phyloP scores from a whole-genome alignment of 1,140 invertebrate species.

The Orchesella cincta region DNA sequence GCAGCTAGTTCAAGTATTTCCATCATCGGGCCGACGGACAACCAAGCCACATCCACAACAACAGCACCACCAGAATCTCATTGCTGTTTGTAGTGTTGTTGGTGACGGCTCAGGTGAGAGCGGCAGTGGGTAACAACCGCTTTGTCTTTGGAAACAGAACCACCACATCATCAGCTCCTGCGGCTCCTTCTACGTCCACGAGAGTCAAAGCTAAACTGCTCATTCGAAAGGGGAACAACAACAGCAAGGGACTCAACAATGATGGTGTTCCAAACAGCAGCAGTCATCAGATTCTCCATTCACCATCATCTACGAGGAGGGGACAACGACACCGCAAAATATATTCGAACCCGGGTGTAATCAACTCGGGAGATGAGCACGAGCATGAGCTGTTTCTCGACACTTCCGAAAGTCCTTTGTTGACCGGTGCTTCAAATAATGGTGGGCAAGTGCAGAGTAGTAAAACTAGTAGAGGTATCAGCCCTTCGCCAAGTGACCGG shows the following conservation, averaged over 20 bases:
- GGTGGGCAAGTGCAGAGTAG: not conserved
- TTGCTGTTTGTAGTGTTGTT: not conserved
- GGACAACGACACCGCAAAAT: not conserved
- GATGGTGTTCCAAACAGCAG: not conserved
- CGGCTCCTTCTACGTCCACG: not conserved
- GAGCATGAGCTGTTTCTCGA: not conserved
- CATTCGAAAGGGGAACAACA: conserved; percentile 11
- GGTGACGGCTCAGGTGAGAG: not conserved
- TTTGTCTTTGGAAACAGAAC: conserved; percentile 15
- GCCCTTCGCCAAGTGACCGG: not conserved
- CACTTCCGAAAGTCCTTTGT: conserved; percentile 1
- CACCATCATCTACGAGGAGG: not conserved
- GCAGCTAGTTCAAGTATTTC: not conserved
- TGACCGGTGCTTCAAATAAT: not conserved
- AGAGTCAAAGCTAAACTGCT: conserved; percentile 21
- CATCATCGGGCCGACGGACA: not conserved
- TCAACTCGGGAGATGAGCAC: not conserved
- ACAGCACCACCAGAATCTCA: not conserved
- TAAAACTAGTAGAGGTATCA: not conserved
- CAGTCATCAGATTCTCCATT: not conserved
- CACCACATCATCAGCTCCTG: not conserved
- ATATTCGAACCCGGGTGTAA: conserved; percentile 8
- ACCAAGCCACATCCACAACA: not conserved
- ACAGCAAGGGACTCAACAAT: not conserved
- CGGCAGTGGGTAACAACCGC: conserved; percentile 16